Conservation (phyloP, 2,888 invertebrate genomes). For the Lordiphosa fenestrarum region DNA sequence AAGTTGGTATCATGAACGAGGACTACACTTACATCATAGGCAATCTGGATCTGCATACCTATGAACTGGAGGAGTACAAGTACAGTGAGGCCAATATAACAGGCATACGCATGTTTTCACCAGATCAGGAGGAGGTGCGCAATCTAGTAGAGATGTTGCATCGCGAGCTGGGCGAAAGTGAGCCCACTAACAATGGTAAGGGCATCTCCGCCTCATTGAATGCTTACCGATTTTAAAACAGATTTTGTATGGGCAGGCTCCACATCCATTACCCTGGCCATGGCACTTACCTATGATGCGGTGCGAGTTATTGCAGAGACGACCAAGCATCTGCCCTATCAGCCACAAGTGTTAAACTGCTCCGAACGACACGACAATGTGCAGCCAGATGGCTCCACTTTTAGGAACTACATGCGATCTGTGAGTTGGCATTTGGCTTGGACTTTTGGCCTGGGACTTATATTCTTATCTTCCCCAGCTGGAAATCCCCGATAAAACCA, state of each 20-base stretch:
- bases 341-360: conserved; percentile 82
- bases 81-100: conserved; percentile 92
- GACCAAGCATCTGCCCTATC: conserved; percentile 84
- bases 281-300: conserved; percentile 92
- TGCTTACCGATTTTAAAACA: too few relatives aligned
- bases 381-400: conserved; percentile 90
- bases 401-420: conserved; percentile 87
- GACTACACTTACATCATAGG: conserved; percentile 92
- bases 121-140: conserved; percentile 82
- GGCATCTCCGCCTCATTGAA: rapidly evolving
- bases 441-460: too few relatives aligned
- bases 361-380: conserved; percentile 81
- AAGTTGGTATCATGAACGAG: conserved; percentile 97
- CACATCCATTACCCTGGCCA: conserved; percentile 82
- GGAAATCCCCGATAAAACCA: conserved; percentile 80
- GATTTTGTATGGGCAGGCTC: conserved; percentile 43
- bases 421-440: conserved; percentile 39
- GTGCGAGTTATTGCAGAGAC: conserved; percentile 90
- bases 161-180: conserved; percentile 51
- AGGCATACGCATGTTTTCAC: conserved; percentile 85
- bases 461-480: conserved; percentile 29
- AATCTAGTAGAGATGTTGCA: conserved; percentile 62
- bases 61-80: conserved; percentile 87
- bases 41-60: conserved; percentile 85
- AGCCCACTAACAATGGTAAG: conserved; percentile 41